Base-by-base conservation (phyloP, 2,888 invertebrate species). In the Alcis repandata region DNA sequence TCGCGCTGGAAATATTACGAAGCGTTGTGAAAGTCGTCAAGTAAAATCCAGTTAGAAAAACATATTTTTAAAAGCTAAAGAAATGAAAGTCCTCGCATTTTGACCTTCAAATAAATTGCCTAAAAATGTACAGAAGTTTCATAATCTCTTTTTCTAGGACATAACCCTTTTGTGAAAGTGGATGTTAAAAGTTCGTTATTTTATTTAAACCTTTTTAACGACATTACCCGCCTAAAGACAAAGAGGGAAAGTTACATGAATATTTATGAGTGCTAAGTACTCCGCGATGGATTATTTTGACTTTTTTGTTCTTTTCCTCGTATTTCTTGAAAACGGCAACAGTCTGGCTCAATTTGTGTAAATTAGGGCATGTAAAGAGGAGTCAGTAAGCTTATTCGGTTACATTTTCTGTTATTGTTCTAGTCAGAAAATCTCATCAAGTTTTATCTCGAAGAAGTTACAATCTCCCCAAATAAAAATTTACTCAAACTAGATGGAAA, bases 261-360 rank as follows among this genome's bases (percentile, higher is more conserved):
- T 72, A 73, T 75, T 73, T 71, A 71, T 73, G 49, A 59, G 59
- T 33, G 53, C 52, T 67, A 69, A 70, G 68, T 63, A 67, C 67
- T 59, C 51, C 66, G 60, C 67, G 71, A 73, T 72, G 68, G 66
- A 70, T 73, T 72, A 68, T 68, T 58, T 68, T 65, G 15, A 59
- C 56, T 60, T 63, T 71, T 71, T 63, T 62, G 46, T 69, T 59
- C 41, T 63, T 59, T 60, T 58, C 27, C 58, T 71, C 59, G 63
- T 59, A 65, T 66, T 66, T 65, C 60, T 57, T 63, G 56, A 64
- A 66, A 66, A 66, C 32, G 57, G 53, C 63, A 57, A 58, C 60
- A 48, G 54, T 36, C 33, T 41, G 38, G 58, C 63, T 53, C 56
- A 67, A 65, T 67, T 72, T 67, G 52, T 59, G 43, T 53, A 67